Evolutionary conservation across 2,113 vertebrate species (phyloP).

Genomic region (Sigmodon hispidus): DNA sequence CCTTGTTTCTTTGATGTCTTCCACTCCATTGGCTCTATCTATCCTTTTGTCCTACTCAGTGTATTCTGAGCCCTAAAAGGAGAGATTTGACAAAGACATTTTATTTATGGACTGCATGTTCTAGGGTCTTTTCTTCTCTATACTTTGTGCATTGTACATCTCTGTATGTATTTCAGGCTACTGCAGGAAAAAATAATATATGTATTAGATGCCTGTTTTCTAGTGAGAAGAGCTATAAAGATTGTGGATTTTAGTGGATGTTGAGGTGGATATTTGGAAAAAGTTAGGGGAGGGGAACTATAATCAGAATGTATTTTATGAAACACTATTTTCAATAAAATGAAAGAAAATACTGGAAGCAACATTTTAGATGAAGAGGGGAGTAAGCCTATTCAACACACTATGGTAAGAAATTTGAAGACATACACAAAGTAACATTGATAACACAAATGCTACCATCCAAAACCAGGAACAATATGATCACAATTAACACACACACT

Average conservation of each 20-base stretch:
- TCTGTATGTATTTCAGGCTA: too few relatives aligned
- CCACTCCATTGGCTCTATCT: too few relatives aligned
- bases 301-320: neutral
- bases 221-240: neutral
- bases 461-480: neutral
- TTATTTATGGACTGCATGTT: too few relatives aligned
- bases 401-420: neutral
- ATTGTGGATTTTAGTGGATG: neutral
- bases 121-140: too few relatives aligned
- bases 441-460: neutral
- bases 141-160: too few relatives aligned
- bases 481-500: neutral
- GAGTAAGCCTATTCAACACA: neutral
- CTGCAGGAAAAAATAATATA: too few relatives aligned
- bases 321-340: neutral
- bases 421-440: neutral
- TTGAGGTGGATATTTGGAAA: neutral
- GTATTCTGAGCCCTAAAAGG: too few relatives aligned
- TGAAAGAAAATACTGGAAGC: neutral
- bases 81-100: too few relatives aligned
- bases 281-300: neutral
- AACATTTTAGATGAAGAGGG: neutral
- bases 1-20: too few relatives aligned
- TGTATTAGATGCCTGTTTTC: too few relatives aligned
- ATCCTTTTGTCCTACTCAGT: too few relatives aligned